phyloP scores from a whole-genome alignment of 1,140 invertebrate species.

The Triops longicaudatus region DNA sequence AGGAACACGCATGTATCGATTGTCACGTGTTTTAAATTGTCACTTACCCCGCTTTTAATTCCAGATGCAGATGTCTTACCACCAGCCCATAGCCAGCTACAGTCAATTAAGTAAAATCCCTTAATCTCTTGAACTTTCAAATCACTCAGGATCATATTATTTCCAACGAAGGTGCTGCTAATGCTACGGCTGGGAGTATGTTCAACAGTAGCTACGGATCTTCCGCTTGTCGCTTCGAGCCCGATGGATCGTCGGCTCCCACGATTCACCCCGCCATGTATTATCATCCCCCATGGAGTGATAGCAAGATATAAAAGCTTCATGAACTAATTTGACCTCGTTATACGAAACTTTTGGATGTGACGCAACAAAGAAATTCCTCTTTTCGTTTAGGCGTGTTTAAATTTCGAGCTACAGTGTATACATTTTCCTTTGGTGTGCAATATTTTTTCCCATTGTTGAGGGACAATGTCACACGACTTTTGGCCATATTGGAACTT shows the following conservation, averaged over 20 bases:
- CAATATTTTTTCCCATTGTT: neutral
- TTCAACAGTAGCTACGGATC: slow-evolving; percentile 1
- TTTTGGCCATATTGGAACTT: neutral
- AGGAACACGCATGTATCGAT: no score
- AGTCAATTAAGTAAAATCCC: neutral
- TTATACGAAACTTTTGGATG: neutral
- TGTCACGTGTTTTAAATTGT: no score
- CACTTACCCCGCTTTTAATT: neutral
- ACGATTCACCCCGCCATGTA: neutral
- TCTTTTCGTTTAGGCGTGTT: neutral
- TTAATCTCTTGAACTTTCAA: neutral
- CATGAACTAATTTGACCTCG: neutral
- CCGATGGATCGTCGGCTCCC: neutral
- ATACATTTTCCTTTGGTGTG: neutral
- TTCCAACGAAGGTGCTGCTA: neutral
- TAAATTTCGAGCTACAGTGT: neutral
- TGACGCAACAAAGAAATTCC: neutral
- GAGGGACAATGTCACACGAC: neutral
- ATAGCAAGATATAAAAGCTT: neutral
- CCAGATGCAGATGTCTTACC: neutral
- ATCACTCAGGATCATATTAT: neutral
- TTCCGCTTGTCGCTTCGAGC: neutral
- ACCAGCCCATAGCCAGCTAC: neutral
- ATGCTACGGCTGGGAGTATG: neutral
- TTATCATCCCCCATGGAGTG: neutral